Evolutionary conservation across 2,797 vertebrate genomes (phyloP), one percentile per base, ranked within the genome.

Genomic region (Galagoides demidoff): DNA sequence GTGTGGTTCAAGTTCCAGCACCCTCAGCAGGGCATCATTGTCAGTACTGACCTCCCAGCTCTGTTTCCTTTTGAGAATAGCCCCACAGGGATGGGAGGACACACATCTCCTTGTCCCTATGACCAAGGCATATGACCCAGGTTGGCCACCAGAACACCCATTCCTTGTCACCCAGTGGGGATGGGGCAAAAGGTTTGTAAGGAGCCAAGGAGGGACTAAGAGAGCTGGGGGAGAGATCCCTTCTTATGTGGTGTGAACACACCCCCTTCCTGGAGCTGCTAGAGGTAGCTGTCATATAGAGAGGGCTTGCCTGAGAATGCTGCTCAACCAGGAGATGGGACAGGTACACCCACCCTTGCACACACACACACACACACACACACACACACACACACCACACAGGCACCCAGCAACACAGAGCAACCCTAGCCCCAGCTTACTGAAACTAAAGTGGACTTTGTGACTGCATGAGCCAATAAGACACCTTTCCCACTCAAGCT

Each of bases 381-480:
- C 25, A 10, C 25, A 3, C 9, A 23, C 11, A 19, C 19, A 49
- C 25, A 10, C 25, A 3, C 7, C 19, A 57, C 22, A 10, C 20
- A 5, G 0, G 7, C 64, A 31, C 25, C 16, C 57, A 70, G 1
- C 2, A n/a, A 78, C 16, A 55, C 9, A 59, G n/a, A 20, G 23
- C 70, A 96, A 71, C 34, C 37, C 43, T 84, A 23, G 25, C 45
- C 55, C 34, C 17, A 29, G 87, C 25, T 93, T 71, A 88, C 29
- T 95, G 45, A 92, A 97, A 64, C 63, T 34, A 88, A 92, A 93
- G 63, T 77, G 1, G 16, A 70, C 31, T 66, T 74, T 63, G 7
- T 29, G 88, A 71, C 84, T 93, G 94, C 64, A 76, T 61, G 37
- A 89, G 29, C 68, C 23, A 19, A 27, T 29, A 57, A 88, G 22